phyloP scores from a whole-genome alignment of 2,113 vertebrate species.

The Oriolus oriolus region DNA sequence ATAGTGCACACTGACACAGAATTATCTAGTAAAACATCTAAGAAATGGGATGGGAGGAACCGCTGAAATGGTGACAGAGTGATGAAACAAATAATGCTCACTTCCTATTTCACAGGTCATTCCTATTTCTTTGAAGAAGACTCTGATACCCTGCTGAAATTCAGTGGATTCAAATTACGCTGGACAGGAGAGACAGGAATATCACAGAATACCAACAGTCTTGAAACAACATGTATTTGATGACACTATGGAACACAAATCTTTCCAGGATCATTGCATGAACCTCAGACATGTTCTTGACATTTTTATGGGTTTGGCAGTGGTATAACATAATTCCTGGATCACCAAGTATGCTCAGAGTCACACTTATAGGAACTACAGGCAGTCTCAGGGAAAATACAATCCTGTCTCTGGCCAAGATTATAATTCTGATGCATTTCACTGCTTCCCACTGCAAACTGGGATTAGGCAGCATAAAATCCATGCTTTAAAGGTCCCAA shows the following conservation, averaged over 20 bases:
- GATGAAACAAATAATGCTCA: rapidly evolving
- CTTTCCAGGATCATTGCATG: background rate
- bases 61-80: background rate
- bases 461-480: background rate
- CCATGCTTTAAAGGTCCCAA: background rate
- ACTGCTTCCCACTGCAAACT: background rate
- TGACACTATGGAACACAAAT: background rate
- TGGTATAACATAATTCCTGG: background rate
- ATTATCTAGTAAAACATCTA: background rate
- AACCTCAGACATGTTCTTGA: background rate
- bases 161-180: background rate
- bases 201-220: background rate
- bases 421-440: background rate
- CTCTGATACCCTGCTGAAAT: background rate
- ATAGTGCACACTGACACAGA: background rate
- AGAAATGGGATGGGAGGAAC: background rate
- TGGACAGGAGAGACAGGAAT: background rate
- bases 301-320: background rate
- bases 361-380: background rate
- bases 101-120: background rate
- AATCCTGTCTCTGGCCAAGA: background rate
- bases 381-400: background rate
- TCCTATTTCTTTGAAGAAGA: background rate
- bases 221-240: background rate
- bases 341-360: background rate